phyloP scores from a whole-genome alignment of 2,113 vertebrate species.

The Hyaena hyaena region DNA sequence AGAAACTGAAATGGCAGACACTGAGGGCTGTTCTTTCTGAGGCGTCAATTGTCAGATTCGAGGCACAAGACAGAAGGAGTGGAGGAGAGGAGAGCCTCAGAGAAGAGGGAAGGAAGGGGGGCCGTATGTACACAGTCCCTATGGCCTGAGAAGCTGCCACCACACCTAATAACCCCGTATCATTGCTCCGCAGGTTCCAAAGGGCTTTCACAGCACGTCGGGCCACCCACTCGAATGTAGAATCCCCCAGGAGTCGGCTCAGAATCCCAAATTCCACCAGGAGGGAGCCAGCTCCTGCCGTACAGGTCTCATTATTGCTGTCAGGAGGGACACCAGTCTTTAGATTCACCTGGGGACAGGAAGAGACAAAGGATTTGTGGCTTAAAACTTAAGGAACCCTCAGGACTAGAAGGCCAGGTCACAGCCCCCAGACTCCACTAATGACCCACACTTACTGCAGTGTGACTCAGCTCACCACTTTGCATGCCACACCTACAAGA shows the following conservation, averaged over 20 bases:
- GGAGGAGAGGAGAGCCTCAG: not conserved
- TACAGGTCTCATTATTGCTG: slow-evolving; percentile 97
- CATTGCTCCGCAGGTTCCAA: slow-evolving; percentile 96
- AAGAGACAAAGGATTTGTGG: not conserved
- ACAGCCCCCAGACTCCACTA: not conserved
- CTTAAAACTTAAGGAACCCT: not conserved
- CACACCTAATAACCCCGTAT: slow-evolving; percentile 94
- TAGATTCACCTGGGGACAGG: slow-evolving; percentile 92
- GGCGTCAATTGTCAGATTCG: not conserved
- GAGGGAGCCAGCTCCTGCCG: slow-evolving; percentile 95
- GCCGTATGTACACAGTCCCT: accelerated
- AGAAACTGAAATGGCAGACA: not conserved
- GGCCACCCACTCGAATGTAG: slow-evolving; percentile 98
- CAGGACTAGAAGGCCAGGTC: not conserved
- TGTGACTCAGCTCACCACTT: not conserved
- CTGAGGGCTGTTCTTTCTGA: not conserved
- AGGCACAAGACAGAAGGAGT: not conserved
- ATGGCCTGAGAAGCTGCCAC: accelerated
- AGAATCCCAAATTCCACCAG: slow-evolving; percentile 98
- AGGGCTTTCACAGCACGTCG: slow-evolving; percentile 95
- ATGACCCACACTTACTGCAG: not conserved
- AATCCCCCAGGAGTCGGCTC: slow-evolving; percentile 96
- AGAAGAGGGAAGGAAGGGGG: not conserved
- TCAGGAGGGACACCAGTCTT: slow-evolving; percentile 95
- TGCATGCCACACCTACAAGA: too few species aligned